Base-by-base conservation (phyloP, 2,113 vertebrate species). In the Cynopterus brachyotis region DNA sequence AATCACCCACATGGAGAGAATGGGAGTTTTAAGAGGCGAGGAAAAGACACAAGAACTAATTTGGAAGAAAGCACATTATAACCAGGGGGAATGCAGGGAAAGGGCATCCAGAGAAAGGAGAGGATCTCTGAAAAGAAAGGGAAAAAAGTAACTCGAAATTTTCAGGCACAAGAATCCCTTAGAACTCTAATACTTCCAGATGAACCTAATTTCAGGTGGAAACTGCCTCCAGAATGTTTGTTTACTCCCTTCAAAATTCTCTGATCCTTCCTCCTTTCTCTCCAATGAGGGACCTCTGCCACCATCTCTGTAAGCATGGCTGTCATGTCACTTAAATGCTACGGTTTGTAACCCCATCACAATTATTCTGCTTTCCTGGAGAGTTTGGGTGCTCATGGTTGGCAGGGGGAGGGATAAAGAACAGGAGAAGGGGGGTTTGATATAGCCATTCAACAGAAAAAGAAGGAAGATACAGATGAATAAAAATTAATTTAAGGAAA, bases 191-290 rank as follows among this genome's bases (percentile, higher is more conserved):
- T 80, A 91, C 32, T 95, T 55, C 82, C 30, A 90, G 42, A 75
- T 45, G 53, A 84, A 93, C 76, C 83, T 64, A 64, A 90, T 89
- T 91, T 87, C 42, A 45, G 81, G 80, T 40, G 37, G 94, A 94
- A 94, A 59, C 37, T 82, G 62, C 22, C 64, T 89, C 70, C 40
- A 40, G 57, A 67, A 67, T 32, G 9, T n/a, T 72, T 32, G 9
- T n/a, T 72, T 12, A 37, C 13, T 84, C 24, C 45, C 37, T 72
- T 81, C 81, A 73, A 40, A 86, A 30, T 59, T 94, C 66, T 81
- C 42, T 90, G 64, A 26, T 30, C 40, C 24, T 59, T 73, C 37
- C 8, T 22, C 16, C 15, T 85, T 35, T 37, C 35, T 62, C 53
- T 32, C 32, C 64, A 80, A 26, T 73, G 47, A 59, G 40, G 47